These are phyloP conservation scores for Myotis brandtii DNA, from an alignment of 2,113 vertebrate genomes.

Conservation along the genomic window DNA sequence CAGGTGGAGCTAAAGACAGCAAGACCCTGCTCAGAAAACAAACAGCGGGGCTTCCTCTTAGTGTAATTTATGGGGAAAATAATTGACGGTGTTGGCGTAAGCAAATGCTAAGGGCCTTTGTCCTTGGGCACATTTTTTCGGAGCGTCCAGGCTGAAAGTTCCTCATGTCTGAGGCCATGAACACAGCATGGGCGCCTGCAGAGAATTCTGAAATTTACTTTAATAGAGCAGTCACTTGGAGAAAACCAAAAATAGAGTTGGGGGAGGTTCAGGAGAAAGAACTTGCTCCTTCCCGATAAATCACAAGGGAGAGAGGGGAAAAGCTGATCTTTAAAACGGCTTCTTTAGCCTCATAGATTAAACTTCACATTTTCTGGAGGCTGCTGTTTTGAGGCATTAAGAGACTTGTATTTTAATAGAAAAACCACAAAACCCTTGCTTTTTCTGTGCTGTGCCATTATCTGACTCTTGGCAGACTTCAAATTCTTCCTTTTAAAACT, in stretches of 20 bases:
- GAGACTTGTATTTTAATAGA: constrained; percentile 77
- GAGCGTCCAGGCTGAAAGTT: neutral
- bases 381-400: constrained; percentile 60
- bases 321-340: constrained; percentile 54
- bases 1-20: neutral
- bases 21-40: neutral
- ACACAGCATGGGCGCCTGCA: neutral
- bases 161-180: neutral
- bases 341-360: constrained; percentile 45
- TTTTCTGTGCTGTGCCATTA: constrained; percentile 80
- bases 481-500: constrained; percentile 86
- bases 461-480: constrained; percentile 84
- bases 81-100: neutral
- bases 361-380: constrained; percentile 64
- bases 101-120: neutral
- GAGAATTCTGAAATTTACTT: neutral
- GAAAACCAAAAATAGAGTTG: constrained; percentile 48
- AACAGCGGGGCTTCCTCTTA: neutral
- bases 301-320: constrained; percentile 32
- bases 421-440: constrained; percentile 81
- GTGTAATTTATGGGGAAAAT: neutral
- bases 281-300: neutral
- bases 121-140: neutral
- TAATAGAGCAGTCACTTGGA: constrained; percentile 23
- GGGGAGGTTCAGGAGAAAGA: constrained; percentile 51